Percentiles rank a stretch among this genome's conserved stretches.
Conservation (phyloP, 2,888 invertebrate genomes). For the Ochropleura leucogaster region DNA sequence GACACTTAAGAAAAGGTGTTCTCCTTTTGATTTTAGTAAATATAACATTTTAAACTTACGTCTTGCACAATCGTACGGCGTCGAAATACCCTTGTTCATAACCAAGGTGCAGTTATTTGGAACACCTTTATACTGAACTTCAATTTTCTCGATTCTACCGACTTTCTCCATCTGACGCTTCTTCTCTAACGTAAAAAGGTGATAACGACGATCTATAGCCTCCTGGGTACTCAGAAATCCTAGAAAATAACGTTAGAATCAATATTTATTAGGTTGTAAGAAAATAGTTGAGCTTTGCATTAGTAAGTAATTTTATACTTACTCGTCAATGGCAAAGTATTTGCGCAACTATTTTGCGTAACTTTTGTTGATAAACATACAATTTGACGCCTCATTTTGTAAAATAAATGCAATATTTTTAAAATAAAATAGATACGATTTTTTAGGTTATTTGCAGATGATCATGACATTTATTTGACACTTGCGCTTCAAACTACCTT, state of each 20-base stretch:
- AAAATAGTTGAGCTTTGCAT: background rate
- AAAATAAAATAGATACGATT: conserved; percentile 15
- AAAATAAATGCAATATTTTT: conserved; percentile 41
- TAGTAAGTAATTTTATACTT: conserved; percentile 50
- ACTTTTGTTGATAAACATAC: conserved; percentile 73
- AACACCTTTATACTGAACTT: conserved; percentile 94
- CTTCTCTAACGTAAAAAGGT: conserved; percentile 94
- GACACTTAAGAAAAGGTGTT: background rate
- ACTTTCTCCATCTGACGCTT: conserved; percentile 93
- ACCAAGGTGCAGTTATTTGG: conserved; percentile 94
- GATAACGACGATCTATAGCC: conserved; percentile 90
- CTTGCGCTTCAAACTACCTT: conserved; percentile 1
- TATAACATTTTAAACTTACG: conserved; percentile 90
- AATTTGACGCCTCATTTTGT: conserved; percentile 80
- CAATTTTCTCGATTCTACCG: conserved; percentile 97
- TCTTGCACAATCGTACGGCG: conserved; percentile 97
- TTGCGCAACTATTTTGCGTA: conserved; percentile 69
- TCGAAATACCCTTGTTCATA: conserved; percentile 98
- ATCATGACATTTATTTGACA: conserved; percentile 50
- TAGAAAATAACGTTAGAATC: conserved; percentile 67
- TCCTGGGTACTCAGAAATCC: conserved; percentile 88
- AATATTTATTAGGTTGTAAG: background rate
- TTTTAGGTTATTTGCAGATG: conserved; percentile 70
- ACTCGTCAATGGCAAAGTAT: conserved; percentile 70
- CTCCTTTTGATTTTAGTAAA: background rate